Percentiles rank a stretch among this genome's conserved stretches.
phyloP scores from a whole-genome alignment of 1,140 invertebrate species.

The Gryon sp. region DNA sequence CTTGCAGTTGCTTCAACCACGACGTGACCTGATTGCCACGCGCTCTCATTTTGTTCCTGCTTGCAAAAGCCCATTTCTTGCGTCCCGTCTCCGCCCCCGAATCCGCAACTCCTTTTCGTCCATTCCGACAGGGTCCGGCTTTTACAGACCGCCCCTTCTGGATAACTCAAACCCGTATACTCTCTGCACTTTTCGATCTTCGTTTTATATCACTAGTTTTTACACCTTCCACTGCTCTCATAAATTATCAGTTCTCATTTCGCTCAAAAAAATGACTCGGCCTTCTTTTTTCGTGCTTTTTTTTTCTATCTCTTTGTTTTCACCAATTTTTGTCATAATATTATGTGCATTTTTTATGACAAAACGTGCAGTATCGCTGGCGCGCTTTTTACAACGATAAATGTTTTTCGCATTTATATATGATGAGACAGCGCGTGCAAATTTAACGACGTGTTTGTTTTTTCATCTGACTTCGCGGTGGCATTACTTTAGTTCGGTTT shows the following conservation, averaged over 20 bases:
- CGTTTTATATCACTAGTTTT: slow-evolving; percentile 55
- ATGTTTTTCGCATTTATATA: slow-evolving; percentile 26
- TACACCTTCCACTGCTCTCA: slow-evolving; percentile 17
- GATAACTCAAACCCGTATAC: slow-evolving; percentile 73
- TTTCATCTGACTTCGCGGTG: slow-evolving; percentile 23
- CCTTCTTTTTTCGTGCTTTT: neutral
- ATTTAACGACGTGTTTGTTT: slow-evolving; percentile 27
- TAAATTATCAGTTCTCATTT: slow-evolving; percentile 56
- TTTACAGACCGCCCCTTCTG: slow-evolving; percentile 69
- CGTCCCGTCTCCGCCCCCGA: slow-evolving; percentile 9
- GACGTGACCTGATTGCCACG: slow-evolving; percentile 59
- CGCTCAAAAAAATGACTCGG: slow-evolving; percentile 35
- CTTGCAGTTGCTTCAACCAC: slow-evolving; percentile 48
- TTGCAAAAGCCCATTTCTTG: slow-evolving; percentile 47
- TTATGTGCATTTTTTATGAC: slow-evolving; percentile 43
- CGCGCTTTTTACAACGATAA: slow-evolving; percentile 25
- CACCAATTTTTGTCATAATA: slow-evolving; percentile 14
- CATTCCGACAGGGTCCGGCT: slow-evolving; percentile 63
- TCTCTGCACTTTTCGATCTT: slow-evolving; percentile 27
- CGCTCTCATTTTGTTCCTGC: slow-evolving; percentile 54
- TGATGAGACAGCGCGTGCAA: slow-evolving; percentile 34
- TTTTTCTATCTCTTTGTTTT: neutral
- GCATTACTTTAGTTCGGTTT: slow-evolving; percentile 23
- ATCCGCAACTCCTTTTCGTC: slow-evolving; percentile 14
- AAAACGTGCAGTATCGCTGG: slow-evolving; percentile 25